Conservation (phyloP, 2,888 invertebrate species). For the Yponomeuta sedellus region DNA sequence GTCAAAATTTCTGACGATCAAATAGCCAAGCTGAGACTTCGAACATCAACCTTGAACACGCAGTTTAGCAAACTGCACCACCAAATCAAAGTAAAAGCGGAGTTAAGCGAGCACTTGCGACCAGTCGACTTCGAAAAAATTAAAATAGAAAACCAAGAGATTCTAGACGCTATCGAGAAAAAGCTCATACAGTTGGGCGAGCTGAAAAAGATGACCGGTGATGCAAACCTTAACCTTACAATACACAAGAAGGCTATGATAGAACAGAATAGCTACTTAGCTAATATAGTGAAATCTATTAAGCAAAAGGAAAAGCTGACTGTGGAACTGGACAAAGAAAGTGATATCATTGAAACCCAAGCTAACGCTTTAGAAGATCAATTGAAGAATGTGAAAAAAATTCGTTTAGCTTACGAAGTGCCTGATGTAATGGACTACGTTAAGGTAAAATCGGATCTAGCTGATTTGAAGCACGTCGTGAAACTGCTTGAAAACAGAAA, state of each 20-base stretch:
- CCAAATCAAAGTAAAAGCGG: conserved; percentile 72
- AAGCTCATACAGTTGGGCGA: conserved; percentile 71
- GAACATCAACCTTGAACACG: conserved; percentile 73
- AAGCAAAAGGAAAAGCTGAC: conserved; percentile 53
- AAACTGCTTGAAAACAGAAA: conserved; percentile 51
- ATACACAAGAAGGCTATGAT: conserved; percentile 75
- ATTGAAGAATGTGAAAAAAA: conserved; percentile 49
- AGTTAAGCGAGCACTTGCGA: conserved; percentile 75
- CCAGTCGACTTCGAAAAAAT: conserved; percentile 80
- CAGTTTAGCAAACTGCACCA: conserved; percentile 71
- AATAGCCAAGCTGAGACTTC: conserved; percentile 76
- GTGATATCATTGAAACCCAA: conserved; percentile 47
- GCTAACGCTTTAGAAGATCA: conserved; percentile 49
- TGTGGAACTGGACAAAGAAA: conserved; percentile 56
- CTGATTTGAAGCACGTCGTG: conserved; percentile 57
- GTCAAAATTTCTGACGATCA: conserved; percentile 69
- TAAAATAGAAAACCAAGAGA: conserved; percentile 76
- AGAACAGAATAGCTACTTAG: conserved; percentile 64
- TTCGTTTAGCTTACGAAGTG: conserved; percentile 61
- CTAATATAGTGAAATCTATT: conserved; percentile 54
- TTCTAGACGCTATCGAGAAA: conserved; percentile 67
- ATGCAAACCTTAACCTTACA: conserved; percentile 73
- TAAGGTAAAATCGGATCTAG: conserved; percentile 62
- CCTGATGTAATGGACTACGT: conserved; percentile 78
- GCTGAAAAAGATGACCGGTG: conserved; percentile 77